A percentile compares a stretch with the other conserved stretches of the same genome.
Conservation (phyloP, 2,113 vertebrate genomes). For the Embiotoca jacksoni region DNA sequence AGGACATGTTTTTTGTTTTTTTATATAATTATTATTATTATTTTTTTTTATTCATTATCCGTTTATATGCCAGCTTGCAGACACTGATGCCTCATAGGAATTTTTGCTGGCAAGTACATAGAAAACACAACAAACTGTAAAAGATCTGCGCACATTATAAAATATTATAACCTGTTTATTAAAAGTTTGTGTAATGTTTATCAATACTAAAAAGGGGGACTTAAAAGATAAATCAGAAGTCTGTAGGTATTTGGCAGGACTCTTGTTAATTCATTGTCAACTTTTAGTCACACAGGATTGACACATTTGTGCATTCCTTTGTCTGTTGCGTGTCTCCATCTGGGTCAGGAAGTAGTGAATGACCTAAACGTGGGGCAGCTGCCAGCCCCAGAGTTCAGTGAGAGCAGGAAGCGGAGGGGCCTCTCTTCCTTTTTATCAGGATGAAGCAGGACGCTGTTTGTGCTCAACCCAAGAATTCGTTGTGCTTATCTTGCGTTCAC, state of each 20-base stretch:
- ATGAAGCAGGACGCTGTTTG: slow-evolving; percentile 83
- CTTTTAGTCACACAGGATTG: not conserved
- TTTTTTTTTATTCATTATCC: too few relatives aligned
- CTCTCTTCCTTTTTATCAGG: slow-evolving; percentile 80
- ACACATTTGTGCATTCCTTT: slow-evolving; percentile 28
- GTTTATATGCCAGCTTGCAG: too few relatives aligned
- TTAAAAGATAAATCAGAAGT: not conserved
- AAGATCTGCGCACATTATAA: too few relatives aligned
- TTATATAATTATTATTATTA: too few relatives aligned
- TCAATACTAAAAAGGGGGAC: not conserved
- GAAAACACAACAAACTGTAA: too few relatives aligned
- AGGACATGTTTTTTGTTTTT: too few relatives aligned
- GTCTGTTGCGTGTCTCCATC: slow-evolving; percentile 43
- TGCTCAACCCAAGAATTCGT: slow-evolving; percentile 73
- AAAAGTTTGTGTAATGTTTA: too few relatives aligned
- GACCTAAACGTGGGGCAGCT: slow-evolving; percentile 66
- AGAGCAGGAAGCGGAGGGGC: slow-evolving; percentile 72
- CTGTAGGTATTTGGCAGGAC: not conserved
- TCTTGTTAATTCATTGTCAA: not conserved
- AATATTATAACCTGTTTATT: not conserved
- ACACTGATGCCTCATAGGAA: too few relatives aligned
- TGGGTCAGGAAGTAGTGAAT: slow-evolving; percentile 58
- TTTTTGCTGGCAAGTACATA: too few relatives aligned
- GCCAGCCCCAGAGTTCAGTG: slow-evolving; percentile 52
- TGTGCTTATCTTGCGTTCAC: slow-evolving; percentile 77